Percentiles rank a stretch among this genome's conserved stretches.
Conservation (phyloP, 2,888 invertebrate genomes). For the Ichneumoninae sp. region DNA sequence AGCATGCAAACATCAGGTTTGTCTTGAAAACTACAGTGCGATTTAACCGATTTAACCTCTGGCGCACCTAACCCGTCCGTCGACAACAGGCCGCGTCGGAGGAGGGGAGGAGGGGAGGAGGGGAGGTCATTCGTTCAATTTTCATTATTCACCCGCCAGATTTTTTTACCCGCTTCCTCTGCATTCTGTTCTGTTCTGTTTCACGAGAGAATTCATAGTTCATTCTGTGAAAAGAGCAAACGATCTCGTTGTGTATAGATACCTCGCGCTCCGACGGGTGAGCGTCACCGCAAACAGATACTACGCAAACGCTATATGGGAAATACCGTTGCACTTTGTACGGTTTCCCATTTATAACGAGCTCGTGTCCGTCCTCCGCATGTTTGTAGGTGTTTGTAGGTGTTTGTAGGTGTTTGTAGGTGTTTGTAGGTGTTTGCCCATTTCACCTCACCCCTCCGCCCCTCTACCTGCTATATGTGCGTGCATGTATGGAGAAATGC, state of each 20-base stretch:
- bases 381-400: slow-evolving; percentile 64
- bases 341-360: slow-evolving; percentile 65
- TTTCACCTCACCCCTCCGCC: background rate
- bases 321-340: slow-evolving; percentile 54
- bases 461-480: slow-evolving; percentile 32
- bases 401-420: no score
- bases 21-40: slow-evolving; percentile 24
- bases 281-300: slow-evolving; percentile 64
- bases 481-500: slow-evolving; percentile 62
- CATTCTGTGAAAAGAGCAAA: slow-evolving; percentile 63
- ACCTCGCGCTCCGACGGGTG: slow-evolving; percentile 60
- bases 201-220: slow-evolving; percentile 64
- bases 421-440: slow-evolving; percentile 55
- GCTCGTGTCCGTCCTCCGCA: slow-evolving; percentile 48
- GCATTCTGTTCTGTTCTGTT: slow-evolving; percentile 55
- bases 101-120: background rate
- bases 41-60: slow-evolving; percentile 57
- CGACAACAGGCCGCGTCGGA: background rate
- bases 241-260: slow-evolving; percentile 49
- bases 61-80: slow-evolving; percentile 9
- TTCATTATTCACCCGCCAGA: slow-evolving; percentile 62
- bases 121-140: slow-evolving; percentile 63
- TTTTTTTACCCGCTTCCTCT: slow-evolving; percentile 27
- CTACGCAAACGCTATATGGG: slow-evolving; percentile 58
- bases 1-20: slow-evolving; percentile 22